phyloP scores from a whole-genome alignment of 1,140 invertebrate genomes.

The Zaprionus nigranus region DNA sequence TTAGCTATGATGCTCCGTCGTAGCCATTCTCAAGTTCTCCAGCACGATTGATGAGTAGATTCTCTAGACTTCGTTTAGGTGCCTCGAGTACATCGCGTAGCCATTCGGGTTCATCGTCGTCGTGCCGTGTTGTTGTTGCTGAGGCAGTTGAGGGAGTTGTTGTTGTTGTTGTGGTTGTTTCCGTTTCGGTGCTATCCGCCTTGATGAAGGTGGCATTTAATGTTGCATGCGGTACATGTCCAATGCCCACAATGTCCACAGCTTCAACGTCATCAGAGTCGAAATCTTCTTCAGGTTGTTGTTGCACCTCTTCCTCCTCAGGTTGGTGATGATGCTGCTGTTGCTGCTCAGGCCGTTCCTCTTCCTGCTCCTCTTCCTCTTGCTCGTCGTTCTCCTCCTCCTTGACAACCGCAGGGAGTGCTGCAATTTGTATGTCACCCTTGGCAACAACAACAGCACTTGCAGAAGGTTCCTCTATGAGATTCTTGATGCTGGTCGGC shows the following conservation, averaged over 20 bases:
- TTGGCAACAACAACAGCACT: conserved; percentile 6
- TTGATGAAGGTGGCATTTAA: conserved; percentile 68
- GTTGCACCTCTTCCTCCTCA: background rate
- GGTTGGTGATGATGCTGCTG: conserved; percentile 29
- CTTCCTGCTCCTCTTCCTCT: conserved; percentile 23
- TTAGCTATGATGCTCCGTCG: conserved; percentile 39
- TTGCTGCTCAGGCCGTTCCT: conserved; percentile 26
- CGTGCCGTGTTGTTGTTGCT: conserved; percentile 79
- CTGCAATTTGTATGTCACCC: conserved; percentile 61
- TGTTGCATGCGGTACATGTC: conserved; percentile 54
- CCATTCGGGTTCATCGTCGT: conserved; percentile 86
- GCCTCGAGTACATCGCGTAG: conserved; percentile 86
- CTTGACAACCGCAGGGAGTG: conserved; percentile 51
- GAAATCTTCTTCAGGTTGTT: conserved; percentile 55
- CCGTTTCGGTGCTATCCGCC: conserved; percentile 70
- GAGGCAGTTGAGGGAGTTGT: conserved; percentile 67
- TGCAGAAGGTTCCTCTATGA: conserved; percentile 61
- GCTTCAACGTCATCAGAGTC: conserved; percentile 76
- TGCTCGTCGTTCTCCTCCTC: conserved; percentile 36
- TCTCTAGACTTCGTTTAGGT: conserved; percentile 84
- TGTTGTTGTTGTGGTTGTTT: conserved; percentile 55
- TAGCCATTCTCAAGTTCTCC: conserved; percentile 56
- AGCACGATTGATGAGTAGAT: conserved; percentile 67
- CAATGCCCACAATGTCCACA: conserved; percentile 74
- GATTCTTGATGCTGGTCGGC: conserved; percentile 80